Conservation (phyloP, 2,888 invertebrate genomes). For the Drosophila mettleri region DNA sequence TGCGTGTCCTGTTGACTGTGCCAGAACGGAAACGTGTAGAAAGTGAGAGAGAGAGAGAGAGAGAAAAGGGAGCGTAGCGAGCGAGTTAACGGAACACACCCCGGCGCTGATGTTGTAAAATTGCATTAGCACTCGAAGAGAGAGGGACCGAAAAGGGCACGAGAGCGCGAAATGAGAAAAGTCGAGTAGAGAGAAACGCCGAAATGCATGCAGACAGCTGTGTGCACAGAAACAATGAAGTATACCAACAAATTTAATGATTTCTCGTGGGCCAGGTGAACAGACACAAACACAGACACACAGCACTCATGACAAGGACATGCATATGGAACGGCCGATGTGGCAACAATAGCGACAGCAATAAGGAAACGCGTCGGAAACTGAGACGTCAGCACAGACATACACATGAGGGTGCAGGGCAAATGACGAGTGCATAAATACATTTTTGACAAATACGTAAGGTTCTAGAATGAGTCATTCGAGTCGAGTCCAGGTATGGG, state of each 20-base stretch:
- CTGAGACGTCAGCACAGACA: constrained; percentile 36
- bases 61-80: constrained; percentile 23
- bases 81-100: constrained; percentile 68
- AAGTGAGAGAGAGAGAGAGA: constrained; percentile 24
- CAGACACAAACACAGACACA: too few relatives aligned
- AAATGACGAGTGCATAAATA: constrained; percentile 53
- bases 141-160: neutral
- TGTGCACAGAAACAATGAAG: constrained; percentile 60
- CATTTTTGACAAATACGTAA: constrained; percentile 52
- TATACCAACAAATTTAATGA: constrained; percentile 82
- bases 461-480: constrained; percentile 44
- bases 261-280: constrained; percentile 70
- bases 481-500: constrained; percentile 1
- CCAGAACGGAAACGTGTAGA: constrained; percentile 45
- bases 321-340: constrained; percentile 17
- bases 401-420: constrained; percentile 33
- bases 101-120: constrained; percentile 43
- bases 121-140: constrained; percentile 40
- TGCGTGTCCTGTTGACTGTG: constrained; percentile 67
- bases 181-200: constrained; percentile 15
- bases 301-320: constrained; percentile 57
- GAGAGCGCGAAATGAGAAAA: constrained; percentile 16
- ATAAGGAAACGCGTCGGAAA: constrained; percentile 42
- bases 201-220: constrained; percentile 55
- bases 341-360: constrained; percentile 10